Conservation (phyloP, 2,797 vertebrate genomes). For the Cyclura pinguis region DNA sequence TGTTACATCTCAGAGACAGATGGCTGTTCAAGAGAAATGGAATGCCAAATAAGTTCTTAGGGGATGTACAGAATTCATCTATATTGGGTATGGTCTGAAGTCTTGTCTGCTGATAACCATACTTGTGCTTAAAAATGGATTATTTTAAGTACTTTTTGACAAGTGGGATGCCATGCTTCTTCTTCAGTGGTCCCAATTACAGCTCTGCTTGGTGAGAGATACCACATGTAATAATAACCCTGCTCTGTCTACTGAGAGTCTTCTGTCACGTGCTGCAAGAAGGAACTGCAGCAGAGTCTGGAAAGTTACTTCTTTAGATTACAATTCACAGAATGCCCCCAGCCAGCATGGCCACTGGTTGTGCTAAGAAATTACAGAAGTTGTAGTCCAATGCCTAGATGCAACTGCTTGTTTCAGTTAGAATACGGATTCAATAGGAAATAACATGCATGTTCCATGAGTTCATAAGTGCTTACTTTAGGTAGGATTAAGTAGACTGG, state of each 20-base stretch:
- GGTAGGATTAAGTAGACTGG: too few species aligned
- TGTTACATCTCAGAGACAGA: neutral
- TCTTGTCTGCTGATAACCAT: neutral
- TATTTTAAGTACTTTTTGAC: neutral
- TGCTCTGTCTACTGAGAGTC: neutral
- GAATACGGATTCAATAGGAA: too few species aligned
- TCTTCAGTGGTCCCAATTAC: neutral
- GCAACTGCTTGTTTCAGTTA: neutral
- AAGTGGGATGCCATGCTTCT: neutral
- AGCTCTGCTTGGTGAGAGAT: neutral
- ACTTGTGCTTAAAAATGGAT: neutral
- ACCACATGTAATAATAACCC: neutral
- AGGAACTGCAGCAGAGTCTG: neutral
- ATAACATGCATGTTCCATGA: too few species aligned
- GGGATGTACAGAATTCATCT: neutral
- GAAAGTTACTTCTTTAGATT: too few species aligned
- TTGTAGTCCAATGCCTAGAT: neutral
- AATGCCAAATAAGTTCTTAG: neutral
- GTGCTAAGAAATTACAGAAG: neutral
- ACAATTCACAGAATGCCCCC: too few species aligned
- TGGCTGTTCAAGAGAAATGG: neutral
- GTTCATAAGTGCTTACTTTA: too few species aligned
- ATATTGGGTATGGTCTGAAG: neutral
- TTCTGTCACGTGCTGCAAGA: neutral
- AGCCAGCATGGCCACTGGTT: too few species aligned